Percentiles rank a stretch among this genome's conserved stretches.
These are phyloP conservation scores for Phycodurus eques DNA, from an alignment of 2,113 vertebrate genomes.

Conservation along the genomic window DNA sequence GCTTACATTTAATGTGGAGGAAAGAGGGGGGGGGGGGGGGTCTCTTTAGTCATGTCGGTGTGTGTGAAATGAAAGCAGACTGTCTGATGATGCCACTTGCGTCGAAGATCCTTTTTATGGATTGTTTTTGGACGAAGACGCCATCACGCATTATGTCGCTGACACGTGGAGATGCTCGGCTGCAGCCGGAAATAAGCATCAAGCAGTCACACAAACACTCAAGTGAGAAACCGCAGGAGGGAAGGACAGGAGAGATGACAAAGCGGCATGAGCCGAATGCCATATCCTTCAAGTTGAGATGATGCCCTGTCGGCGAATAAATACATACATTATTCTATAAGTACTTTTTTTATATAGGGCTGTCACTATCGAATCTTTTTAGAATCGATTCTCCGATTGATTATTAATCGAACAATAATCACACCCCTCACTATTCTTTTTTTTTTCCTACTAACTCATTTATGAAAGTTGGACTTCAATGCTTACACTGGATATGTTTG, in stretches of 20 bases:
- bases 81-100: slow-evolving; percentile 27
- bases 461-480: no score
- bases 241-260: slow-evolving; percentile 21
- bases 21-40: not conserved
- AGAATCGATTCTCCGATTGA: no score
- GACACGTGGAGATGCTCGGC: slow-evolving; percentile 38
- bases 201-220: slow-evolving; percentile 17
- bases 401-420: no score
- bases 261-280: not conserved
- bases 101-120: slow-evolving; percentile 46
- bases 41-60: slow-evolving; percentile 11
- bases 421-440: no score
- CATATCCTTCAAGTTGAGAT: no score
- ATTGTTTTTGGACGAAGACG: slow-evolving; percentile 31
- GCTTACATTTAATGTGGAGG: not conserved
- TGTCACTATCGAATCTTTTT: no score
- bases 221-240: slow-evolving; percentile 15
- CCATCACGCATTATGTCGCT: slow-evolving; percentile 36
- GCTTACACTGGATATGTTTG: no score
- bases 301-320: no score
- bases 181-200: slow-evolving; percentile 40
- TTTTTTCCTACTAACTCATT: no score
- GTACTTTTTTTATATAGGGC: no score
- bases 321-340: no score
- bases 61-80: slow-evolving; percentile 36